Conservation (phyloP, 1,140 invertebrate species). For the Idris sp. region DNA sequence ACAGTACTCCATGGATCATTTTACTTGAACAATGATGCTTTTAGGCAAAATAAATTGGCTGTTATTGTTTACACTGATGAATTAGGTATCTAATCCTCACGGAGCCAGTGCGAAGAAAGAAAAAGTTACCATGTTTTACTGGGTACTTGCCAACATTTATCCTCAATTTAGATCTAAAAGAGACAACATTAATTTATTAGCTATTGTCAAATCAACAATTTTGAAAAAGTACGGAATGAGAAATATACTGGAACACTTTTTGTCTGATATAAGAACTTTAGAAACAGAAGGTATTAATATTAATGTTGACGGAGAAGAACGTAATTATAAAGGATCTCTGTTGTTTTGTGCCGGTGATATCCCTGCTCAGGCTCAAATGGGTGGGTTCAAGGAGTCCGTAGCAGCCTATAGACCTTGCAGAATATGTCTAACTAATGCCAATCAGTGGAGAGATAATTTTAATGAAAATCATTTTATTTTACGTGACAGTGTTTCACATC, state of each 20-base stretch:
- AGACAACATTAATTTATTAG: slow-evolving; percentile 9
- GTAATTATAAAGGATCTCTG: background rate
- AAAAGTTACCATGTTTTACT: slow-evolving; percentile 31
- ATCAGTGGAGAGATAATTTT: background rate
- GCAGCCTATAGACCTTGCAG: slow-evolving; percentile 11
- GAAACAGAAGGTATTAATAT: background rate
- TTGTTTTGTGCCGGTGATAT: background rate
- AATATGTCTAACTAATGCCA: background rate
- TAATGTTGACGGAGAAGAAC: background rate
- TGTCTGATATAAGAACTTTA: slow-evolving; percentile 1
- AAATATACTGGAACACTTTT: background rate
- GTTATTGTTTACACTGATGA: slow-evolving; percentile 55
- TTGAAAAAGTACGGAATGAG: background rate
- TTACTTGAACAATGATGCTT: slow-evolving; percentile 35
- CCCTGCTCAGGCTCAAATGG: background rate
- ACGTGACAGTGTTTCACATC: background rate
- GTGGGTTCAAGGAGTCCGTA: background rate
- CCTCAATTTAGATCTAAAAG: slow-evolving; percentile 14
- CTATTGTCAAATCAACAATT: background rate
- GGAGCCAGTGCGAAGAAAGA: slow-evolving; percentile 16
- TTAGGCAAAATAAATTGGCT: slow-evolving; percentile 33
- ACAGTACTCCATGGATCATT: slow-evolving; percentile 32
- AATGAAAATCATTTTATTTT: background rate
- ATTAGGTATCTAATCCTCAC: slow-evolving; percentile 32
- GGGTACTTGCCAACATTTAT: slow-evolving; percentile 23